phyloP scores from a whole-genome alignment of 2,797 vertebrate genomes.

The Centroberyx gerrardi region DNA sequence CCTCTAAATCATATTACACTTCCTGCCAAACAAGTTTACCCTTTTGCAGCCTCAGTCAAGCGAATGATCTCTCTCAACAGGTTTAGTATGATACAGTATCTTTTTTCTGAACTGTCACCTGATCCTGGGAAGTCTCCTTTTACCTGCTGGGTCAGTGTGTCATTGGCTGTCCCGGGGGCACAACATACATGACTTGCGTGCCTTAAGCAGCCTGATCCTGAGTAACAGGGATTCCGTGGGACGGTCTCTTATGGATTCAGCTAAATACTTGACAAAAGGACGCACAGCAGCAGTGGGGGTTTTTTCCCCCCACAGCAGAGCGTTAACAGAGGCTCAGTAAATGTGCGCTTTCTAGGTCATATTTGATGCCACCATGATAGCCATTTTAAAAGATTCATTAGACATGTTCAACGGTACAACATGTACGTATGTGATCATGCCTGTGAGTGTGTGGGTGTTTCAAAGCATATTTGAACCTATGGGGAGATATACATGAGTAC shows the following conservation, averaged over 20 bases:
- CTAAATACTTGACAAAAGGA: constrained; percentile 58
- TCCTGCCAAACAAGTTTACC: constrained; percentile 69
- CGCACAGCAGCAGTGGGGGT: constrained; percentile 36
- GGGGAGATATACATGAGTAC: background rate
- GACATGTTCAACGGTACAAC: constrained; percentile 34
- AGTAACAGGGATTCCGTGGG: constrained; percentile 39
- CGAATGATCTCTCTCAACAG: constrained; percentile 38
- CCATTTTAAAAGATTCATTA: constrained; percentile 55
- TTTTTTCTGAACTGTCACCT: constrained; percentile 54
- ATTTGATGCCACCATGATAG: constrained; percentile 26
- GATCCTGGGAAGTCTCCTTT: constrained; percentile 55
- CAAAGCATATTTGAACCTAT: background rate
- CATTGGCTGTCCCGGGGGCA: constrained; percentile 24
- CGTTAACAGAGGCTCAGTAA: constrained; percentile 15
- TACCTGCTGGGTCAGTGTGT: constrained; percentile 71
- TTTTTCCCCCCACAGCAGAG: constrained; percentile 34
- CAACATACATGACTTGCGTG: constrained; percentile 56
- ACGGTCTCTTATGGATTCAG: constrained; percentile 49
- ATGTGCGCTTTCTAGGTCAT: constrained; percentile 68
- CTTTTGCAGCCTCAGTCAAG: constrained; percentile 41
- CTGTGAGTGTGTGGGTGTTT: background rate
- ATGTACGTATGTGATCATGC: constrained; percentile 12
- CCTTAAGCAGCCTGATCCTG: constrained; percentile 10
- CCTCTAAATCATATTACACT: constrained; percentile 54
- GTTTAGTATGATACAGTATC: constrained; percentile 44